Conservation (phyloP, 2,113 vertebrate species). For the Rhagologus leucostigma region DNA sequence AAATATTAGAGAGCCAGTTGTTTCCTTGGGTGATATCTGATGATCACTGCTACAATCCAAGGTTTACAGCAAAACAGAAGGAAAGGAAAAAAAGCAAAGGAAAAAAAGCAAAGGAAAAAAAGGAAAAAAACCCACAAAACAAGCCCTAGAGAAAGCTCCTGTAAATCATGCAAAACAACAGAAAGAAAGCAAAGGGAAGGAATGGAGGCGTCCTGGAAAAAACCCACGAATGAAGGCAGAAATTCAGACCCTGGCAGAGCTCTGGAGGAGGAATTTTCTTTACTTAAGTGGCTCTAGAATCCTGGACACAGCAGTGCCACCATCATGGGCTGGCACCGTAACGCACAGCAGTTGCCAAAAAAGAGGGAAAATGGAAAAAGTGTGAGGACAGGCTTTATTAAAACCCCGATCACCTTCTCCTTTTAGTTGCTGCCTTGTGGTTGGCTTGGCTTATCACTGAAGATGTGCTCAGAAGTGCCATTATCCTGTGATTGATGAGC, state of each 20-base stretch:
- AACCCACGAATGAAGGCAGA: not conserved
- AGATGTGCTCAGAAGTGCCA: not conserved
- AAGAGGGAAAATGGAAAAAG: not conserved
- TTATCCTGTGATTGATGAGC: not conserved
- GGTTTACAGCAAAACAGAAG: not conserved
- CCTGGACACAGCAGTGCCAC: not conserved
- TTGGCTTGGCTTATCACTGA: not conserved
- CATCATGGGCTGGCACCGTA: not conserved
- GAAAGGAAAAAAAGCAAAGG: not conserved
- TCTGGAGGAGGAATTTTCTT: not conserved
- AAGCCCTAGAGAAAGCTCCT: not conserved
- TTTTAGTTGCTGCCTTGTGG: not conserved
- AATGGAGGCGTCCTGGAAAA: not conserved
- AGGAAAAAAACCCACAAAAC: too few species aligned
- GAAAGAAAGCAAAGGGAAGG: not conserved
- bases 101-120: not conserved
- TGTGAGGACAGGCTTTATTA: not conserved
- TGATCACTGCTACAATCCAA: too few species aligned
- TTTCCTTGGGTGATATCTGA: not conserved
- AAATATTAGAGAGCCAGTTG: not conserved
- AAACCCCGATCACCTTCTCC: not conserved
- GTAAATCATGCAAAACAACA: not conserved
- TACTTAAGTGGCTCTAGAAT: not conserved
- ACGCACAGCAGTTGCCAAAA: not conserved
- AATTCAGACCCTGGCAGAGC: not conserved